Evolutionary conservation across 2,888 invertebrate species (phyloP), one percentile per base, ranked within the genome.

Genomic region (Meiosimyza platycephala): DNA sequence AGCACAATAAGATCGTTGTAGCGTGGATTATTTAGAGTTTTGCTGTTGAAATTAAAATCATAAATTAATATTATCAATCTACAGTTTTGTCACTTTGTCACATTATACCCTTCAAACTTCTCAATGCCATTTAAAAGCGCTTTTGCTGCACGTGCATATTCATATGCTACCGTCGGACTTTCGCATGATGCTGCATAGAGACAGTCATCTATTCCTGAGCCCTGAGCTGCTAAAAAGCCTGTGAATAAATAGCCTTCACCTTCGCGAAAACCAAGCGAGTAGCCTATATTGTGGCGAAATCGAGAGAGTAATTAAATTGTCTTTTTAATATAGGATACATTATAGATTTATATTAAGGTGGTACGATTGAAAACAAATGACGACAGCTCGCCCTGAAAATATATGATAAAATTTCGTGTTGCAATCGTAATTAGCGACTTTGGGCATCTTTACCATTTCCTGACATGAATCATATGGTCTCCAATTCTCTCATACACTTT

Each of bases 121-220:
- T 92, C 92, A 18, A 92, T 90, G 63, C 92, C 91, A 81, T 93
- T 92, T 72, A 95, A 81, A 13, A 95, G 85, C 76, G 94, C 90
- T 77, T 93, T 93, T n/a, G 92, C 93, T 0, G 94, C 95, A 2
- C 92, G 91, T 2, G 92, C 89, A 85, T 95, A 95, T 76, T 93
- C 90, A 71, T 90, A 90, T 11, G 95, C 93, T 73, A 83, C 76
- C 60, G 89, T 88, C 0, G 95, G 95, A 77, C 91, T 90, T 81
- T 92, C 91, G 81, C 95, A 96, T 11, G 94, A 92, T 3, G 94
- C 90, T 66, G 92, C 90, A 83, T 93, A 92, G 48, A 95, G 88
- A 81, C 95, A 95, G 57, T 91, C 90, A 83, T 91, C 92, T 79
- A 92, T 90, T 52, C 90, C 90, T 50, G 94, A 89, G 81, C 95